Conservation (phyloP, 1,140 invertebrate genomes). For the Drosophila equinoxialis region DNA sequence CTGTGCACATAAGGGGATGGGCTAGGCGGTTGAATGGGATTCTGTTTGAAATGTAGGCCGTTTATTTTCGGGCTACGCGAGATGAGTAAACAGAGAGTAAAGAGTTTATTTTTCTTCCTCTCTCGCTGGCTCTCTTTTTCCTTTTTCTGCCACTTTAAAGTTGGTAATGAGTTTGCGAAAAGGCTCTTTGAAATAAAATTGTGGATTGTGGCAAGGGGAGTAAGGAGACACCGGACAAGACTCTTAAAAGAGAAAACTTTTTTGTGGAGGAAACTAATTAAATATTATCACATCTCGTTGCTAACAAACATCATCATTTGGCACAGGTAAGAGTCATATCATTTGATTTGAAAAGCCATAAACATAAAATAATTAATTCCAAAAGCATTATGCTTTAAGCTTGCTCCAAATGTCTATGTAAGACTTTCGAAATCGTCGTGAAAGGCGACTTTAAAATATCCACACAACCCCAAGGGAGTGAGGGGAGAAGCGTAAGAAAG, state of each 20-base stretch:
- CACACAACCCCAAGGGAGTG: too few relatives aligned
- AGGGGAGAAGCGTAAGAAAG: too few relatives aligned
- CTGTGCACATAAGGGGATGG: background rate
- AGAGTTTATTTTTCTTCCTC: conserved; percentile 43
- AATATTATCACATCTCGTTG: conserved; percentile 13
- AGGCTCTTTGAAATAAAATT: too few relatives aligned
- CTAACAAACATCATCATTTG: too few relatives aligned
- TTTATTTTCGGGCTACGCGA: conserved; percentile 49
- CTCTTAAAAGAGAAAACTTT: background rate
- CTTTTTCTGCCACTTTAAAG: conserved; percentile 33
- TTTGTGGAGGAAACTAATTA: background rate
- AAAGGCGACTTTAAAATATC: too few relatives aligned
- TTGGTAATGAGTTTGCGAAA: conserved; percentile 40
- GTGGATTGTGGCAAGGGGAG: background rate
- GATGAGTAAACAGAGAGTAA: conserved; percentile 29
- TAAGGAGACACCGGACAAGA: background rate
- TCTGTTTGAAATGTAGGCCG: conserved; percentile 59
- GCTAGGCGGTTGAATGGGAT: background rate
- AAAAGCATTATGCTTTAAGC: too few relatives aligned
- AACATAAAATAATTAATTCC: too few relatives aligned
- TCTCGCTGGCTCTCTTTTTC: too few relatives aligned
- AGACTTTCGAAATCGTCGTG: too few relatives aligned
- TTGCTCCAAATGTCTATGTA: too few relatives aligned
- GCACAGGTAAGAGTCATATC: too few relatives aligned
- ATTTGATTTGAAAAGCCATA: too few relatives aligned